phyloP scores from a whole-genome alignment of 2,113 vertebrate genomes.

The Litocranius walleri region DNA sequence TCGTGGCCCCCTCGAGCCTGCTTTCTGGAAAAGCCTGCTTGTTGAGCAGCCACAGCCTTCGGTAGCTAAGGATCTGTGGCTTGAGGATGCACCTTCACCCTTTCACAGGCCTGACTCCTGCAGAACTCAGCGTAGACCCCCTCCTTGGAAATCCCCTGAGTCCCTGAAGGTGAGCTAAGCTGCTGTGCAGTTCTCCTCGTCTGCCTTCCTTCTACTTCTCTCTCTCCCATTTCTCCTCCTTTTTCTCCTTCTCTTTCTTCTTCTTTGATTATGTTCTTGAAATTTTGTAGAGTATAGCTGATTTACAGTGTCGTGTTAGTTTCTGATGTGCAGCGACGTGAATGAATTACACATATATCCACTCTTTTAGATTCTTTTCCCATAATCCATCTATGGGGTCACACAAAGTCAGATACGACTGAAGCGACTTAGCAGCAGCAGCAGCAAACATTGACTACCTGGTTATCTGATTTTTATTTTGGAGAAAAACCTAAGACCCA shows the following conservation, averaged over 20 bases:
- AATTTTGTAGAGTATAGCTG: background rate
- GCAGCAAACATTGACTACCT: background rate
- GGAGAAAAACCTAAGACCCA: background rate
- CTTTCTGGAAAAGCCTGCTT: background rate
- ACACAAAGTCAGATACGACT: no score
- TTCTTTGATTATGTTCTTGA: background rate
- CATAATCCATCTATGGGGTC: no score
- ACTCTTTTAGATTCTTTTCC: background rate
- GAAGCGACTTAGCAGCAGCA: no score
- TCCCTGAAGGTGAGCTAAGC: background rate
- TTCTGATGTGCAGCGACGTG: background rate
- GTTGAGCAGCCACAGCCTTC: background rate
- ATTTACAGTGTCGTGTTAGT: background rate
- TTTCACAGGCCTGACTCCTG: background rate
- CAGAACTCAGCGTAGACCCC: background rate
- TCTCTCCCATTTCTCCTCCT: background rate
- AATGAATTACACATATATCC: background rate
- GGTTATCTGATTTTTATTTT: background rate
- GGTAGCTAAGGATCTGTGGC: background rate
- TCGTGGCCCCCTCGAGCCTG: background rate
- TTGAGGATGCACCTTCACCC: background rate
- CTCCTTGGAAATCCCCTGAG: background rate
- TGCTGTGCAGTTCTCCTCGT: background rate
- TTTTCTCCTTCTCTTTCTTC: background rate
- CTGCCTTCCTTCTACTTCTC: background rate